Base-by-base conservation (phyloP, 2,888 invertebrate species). In the Sarcophaga caerulescens region DNA sequence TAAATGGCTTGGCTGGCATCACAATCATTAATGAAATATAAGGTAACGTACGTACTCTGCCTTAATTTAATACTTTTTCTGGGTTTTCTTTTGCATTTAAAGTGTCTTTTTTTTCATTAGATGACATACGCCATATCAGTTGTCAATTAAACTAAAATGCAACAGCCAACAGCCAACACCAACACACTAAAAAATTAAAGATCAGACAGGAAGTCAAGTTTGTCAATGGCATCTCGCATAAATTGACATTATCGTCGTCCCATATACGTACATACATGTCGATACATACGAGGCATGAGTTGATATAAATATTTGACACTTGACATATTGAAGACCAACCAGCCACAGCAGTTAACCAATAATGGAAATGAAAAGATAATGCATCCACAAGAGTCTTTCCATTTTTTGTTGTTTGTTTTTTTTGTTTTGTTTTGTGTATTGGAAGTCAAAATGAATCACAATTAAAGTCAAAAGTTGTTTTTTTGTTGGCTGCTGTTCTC, bases 161-260 rank as follows among this genome's bases (percentile, higher is more conserved):
- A 52, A 12, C 47, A 47, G 10, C 8, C 47, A 66, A 71, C n/a
- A 65, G 10, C 11, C 62, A 75, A 74, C 35, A 80, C 65, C 70
- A 66, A 66, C 59, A 17, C 35, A 82, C 35, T 66, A 79, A 35
- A 44, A 35, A 69, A 71, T 63, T 81, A 74, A 75, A 84, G 81
- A 84, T 77, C 84, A 71, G 81, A 86, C 84, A 86, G 84, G 84
- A 86, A 86, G 84, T 84, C 86, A 86, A 81, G 65, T 74, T 86
- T 86, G 85, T 84, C 85, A 86, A 70, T 14, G 83, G 81, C 70
- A 74, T 77, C 52, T 78, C 25, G 81, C 12, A 71, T 70, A 65
- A 71, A 80, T 60, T 84, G 84, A 80, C 75, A 66, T 75, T 84
- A 84, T 84, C 84, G 70, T 70, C 59, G 35, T 35, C 10, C 35